Evolutionary conservation across 1,140 invertebrate genomes (phyloP).

Genomic region (Ganaspis sp.): DNA sequence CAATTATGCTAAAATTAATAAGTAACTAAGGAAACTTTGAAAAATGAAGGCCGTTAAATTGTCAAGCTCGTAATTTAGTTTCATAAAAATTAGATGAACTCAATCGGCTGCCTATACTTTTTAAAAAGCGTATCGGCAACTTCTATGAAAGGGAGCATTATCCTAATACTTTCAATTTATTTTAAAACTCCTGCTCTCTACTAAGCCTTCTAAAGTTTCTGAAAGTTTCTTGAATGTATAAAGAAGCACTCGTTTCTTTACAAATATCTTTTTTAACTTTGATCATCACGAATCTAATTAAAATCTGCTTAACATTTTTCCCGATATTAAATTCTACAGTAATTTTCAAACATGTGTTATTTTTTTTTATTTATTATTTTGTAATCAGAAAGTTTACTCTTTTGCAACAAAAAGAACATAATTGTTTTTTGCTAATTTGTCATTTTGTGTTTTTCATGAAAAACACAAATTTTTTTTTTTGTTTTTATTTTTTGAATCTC

Average conservation of each 20-base stretch:
- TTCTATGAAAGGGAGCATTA: background rate
- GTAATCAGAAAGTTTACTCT: too few species aligned
- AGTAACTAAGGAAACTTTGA: too few species aligned
- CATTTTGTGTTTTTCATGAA: too few species aligned
- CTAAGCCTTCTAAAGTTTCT: background rate
- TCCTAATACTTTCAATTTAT: constrained; percentile 14
- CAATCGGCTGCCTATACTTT: background rate
- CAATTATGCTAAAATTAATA: too few species aligned
- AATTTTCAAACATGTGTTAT: too few species aligned
- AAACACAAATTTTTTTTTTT: too few species aligned
- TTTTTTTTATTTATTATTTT: too few species aligned
- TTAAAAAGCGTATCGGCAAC: background rate
- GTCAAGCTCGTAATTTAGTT: background rate
- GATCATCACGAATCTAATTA: background rate
- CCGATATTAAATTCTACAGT: background rate
- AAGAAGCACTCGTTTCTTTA: constrained; percentile 1
- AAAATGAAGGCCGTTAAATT: too few species aligned
- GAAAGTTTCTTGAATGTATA: background rate
- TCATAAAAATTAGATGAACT: background rate
- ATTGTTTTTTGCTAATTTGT: too few species aligned
- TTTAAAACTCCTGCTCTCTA: background rate
- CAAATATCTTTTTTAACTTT: background rate
- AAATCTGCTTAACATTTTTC: background rate
- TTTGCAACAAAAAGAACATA: too few species aligned
- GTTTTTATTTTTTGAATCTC: too few species aligned